Conservation (phyloP, 2,888 invertebrate species). For the Epirrita christyi region DNA sequence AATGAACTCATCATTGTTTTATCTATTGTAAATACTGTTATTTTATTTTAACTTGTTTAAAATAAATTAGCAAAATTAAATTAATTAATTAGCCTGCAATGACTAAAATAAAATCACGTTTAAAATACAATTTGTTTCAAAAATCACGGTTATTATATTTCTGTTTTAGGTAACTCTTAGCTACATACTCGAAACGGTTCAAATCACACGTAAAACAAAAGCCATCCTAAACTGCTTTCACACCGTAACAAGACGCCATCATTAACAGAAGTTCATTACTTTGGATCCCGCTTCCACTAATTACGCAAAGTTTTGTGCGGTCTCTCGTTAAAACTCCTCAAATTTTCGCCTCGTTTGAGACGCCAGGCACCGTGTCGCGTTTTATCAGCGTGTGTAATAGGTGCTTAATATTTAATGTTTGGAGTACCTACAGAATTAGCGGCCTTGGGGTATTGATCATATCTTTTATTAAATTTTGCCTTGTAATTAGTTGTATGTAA, state of each 20-base stretch:
- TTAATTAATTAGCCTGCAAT: too few relatives aligned
- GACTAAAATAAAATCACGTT: too few relatives aligned
- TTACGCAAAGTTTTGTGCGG: constrained; percentile 61
- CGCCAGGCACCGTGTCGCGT: constrained; percentile 17
- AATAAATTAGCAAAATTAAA: too few relatives aligned
- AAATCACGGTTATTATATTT: too few relatives aligned
- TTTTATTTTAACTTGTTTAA: too few relatives aligned
- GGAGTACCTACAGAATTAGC: constrained; percentile 20
- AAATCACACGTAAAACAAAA: constrained; percentile 20
- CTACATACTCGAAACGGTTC: neutral
- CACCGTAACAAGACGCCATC: constrained; percentile 27
- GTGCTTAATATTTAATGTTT: constrained; percentile 23
- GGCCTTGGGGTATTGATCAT: neutral
- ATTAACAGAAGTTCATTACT: constrained; percentile 25
- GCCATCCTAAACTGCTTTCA: constrained; percentile 18
- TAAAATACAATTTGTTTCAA: too few relatives aligned
- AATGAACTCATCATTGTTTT: too few relatives aligned
- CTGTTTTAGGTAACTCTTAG: too few relatives aligned
- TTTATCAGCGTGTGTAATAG: constrained; percentile 26
- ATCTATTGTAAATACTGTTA: too few relatives aligned
- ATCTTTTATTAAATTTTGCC: neutral
- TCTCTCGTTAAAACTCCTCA: constrained; percentile 67
- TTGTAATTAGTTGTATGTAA: too few relatives aligned
- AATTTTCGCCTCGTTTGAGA: constrained; percentile 29
- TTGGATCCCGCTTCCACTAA: constrained; percentile 48